Base-by-base conservation (phyloP, 2,888 invertebrate genomes). In the Pocota personata region DNA sequence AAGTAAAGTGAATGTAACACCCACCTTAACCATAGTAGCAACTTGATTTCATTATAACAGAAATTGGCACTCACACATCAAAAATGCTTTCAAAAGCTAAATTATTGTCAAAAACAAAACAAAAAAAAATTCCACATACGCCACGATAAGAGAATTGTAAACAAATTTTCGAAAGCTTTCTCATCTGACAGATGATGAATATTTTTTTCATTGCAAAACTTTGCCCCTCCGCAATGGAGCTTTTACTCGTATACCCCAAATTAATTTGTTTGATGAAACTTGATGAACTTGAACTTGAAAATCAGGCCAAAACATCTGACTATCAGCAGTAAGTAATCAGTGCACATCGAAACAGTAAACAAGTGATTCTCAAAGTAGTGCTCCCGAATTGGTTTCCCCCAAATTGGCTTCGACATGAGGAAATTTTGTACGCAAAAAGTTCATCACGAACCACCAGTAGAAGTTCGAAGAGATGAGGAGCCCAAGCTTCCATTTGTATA, bases 401-500 rank as follows among this genome's bases (percentile, higher is more conserved):
- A 2, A n/a, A 19, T 58, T 12, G 46, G 10, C 12, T n/a, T 35
- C 16, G 21, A 19, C 3, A 86, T 86, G 86, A 77, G 66, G 5
- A 86, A 82, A 62, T 82, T 72, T 55, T 82, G 71, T 52, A 72
- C 72, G n/a, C 82, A 82, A 73, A 82, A 86, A 64, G 58, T 82
- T 46, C 64, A 87, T 66, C 48, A 71, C 16, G 76, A 82, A 66
- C 50, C 79, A 6, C 37, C 73, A 19, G 69, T 30, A 4, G 73
- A 71, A 30, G n/a, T 66, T 6, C 62, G 71, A 88, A 80, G 80
- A 19, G 79, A 76, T 27, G 82, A 82, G 3, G 72, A 73, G 32
- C 48, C 32, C 3, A 88, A 96, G 91, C 95, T 96, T 94, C 97
- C 98, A 0, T 95, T 98, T 77, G 94, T 98, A 1, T 98, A 97